A percentile compares a stretch with the other conserved stretches of the same genome.
These are phyloP conservation scores for Diacarnus erythraeanus DNA, from an alignment of 37 sponge, comb jelly and placozoan genomes.

Conservation along the genomic window DNA sequence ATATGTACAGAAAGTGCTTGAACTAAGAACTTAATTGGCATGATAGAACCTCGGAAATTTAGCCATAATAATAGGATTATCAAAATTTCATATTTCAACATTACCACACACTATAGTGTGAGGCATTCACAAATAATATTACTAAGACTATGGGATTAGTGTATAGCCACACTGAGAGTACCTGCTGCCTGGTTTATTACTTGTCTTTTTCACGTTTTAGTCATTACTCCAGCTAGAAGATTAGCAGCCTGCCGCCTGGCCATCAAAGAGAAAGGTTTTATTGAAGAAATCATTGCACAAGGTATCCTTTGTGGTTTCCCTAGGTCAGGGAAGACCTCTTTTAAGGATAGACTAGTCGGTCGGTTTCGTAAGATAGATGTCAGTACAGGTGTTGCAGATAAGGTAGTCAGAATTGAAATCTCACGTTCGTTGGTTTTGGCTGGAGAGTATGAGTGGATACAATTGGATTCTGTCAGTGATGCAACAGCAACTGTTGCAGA, in stretches of 20 bases:
- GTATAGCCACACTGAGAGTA: too few species aligned
- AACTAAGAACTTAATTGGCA: too few species aligned
- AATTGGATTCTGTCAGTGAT: background rate
- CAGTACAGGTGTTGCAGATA: slow-evolving; percentile 10
- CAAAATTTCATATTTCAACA: too few species aligned
- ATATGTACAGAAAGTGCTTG: too few species aligned
- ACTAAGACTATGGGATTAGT: too few species aligned
- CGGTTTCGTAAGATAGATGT: background rate
- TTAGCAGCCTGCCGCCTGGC: slow-evolving; percentile 1
- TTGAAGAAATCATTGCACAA: slow-evolving; percentile 7
- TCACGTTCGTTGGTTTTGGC: background rate
- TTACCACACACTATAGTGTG: too few species aligned
- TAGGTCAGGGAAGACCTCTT: slow-evolving; percentile 2
- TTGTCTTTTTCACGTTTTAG: too few species aligned
- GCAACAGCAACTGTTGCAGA: background rate
- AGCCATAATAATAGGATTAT: too few species aligned
- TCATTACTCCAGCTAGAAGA: too few species aligned
- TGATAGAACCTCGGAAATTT: too few species aligned
- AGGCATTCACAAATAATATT: too few species aligned
- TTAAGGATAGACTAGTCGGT: slow-evolving; percentile 1
- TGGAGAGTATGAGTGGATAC: background rate
- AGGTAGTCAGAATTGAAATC: background rate
- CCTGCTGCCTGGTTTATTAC: too few species aligned
- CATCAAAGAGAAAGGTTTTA: background rate
- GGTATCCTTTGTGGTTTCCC: background rate